phyloP scores from a whole-genome alignment of 1,140 invertebrate species.

The Anastrepha obliqua region DNA sequence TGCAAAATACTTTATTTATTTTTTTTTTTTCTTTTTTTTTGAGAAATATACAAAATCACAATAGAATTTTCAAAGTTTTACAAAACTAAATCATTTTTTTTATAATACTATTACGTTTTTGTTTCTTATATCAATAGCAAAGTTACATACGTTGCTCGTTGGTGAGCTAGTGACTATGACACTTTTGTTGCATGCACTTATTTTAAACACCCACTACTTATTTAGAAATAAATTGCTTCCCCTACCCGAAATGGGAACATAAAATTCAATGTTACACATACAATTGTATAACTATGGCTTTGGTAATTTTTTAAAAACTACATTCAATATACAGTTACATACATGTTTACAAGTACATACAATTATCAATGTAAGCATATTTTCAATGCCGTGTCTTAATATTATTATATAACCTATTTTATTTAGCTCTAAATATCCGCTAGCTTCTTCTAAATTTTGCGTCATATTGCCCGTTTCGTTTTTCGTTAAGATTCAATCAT shows the following conservation, averaged over 20 bases:
- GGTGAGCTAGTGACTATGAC: conserved; percentile 45
- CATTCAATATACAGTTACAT: neutral
- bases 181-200: conserved; percentile 40
- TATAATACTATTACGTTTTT: neutral
- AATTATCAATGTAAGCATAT: neutral
- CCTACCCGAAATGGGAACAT: conserved; percentile 36
- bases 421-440: neutral
- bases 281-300: conserved; percentile 41
- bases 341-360: neutral
- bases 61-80: neutral
- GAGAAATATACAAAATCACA: neutral
- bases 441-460: neutral
- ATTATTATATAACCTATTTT: neutral
- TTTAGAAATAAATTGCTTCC: neutral
- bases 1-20: no score
- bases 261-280: conserved; percentile 19
- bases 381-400: neutral
- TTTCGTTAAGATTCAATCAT: neutral
- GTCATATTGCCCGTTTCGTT: neutral
- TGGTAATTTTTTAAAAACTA: conserved; percentile 45
- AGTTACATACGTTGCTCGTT: conserved; percentile 38
- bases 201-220: conserved; percentile 12
- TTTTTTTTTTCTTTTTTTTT: neutral
- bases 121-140: conserved; percentile 14
- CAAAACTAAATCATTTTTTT: neutral